phyloP scores from a whole-genome alignment of 2,888 invertebrate species.

The Leucophenga maculata region DNA sequence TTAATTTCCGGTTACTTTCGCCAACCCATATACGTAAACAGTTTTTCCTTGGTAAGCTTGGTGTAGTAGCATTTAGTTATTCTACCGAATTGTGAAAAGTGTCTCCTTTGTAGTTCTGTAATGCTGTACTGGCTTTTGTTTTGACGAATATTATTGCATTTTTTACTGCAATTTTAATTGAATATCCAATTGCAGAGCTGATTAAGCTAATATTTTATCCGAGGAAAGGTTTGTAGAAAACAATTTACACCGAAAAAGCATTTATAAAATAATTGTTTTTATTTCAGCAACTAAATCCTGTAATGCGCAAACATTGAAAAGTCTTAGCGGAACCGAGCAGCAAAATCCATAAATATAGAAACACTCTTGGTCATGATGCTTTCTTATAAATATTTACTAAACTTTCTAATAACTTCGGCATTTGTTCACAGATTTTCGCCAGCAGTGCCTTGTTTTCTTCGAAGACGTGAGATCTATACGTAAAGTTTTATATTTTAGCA shows the following conservation, averaged over 20 bases:
- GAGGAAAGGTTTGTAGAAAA: slow-evolving; percentile 28
- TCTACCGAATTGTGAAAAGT: neutral
- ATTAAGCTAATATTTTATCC: slow-evolving; percentile 34
- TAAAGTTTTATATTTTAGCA: too few relatives aligned
- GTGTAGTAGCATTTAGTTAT: too few relatives aligned
- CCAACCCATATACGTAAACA: slow-evolving; percentile 60
- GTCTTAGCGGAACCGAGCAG: neutral
- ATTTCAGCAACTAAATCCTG: neutral
- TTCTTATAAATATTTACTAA: too few relatives aligned
- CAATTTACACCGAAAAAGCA: neutral
- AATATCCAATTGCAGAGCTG: slow-evolving; percentile 58
- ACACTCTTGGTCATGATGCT: too few relatives aligned
- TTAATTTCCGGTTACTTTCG: slow-evolving; percentile 46
- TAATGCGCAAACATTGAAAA: neutral
- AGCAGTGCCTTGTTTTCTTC: too few relatives aligned
- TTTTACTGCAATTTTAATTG: slow-evolving; percentile 53
- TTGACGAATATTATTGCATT: slow-evolving; percentile 57
- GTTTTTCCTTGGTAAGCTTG: slow-evolving; percentile 54
- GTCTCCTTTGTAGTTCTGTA: slow-evolving; percentile 41
- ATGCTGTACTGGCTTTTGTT: slow-evolving; percentile 46
- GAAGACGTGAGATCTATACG: too few relatives aligned
- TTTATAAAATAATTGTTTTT: neutral
- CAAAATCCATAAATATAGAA: neutral
- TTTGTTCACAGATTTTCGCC: too few relatives aligned
- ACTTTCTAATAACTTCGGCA: too few relatives aligned